Conservation (phyloP, 2,888 invertebrate species). For the Pseudanteris insignis region DNA sequence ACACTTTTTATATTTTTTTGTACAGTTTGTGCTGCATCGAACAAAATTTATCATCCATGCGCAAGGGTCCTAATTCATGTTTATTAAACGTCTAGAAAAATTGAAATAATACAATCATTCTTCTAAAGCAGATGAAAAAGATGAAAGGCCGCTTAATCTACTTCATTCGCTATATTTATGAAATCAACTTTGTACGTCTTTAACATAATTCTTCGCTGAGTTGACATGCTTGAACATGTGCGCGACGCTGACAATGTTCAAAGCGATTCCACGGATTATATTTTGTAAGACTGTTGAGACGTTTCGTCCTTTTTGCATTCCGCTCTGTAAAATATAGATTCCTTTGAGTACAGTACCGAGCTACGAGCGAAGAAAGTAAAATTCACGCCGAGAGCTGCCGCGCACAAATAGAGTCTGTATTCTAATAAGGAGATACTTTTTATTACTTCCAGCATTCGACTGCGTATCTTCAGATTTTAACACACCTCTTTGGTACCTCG, state of each 20-base stretch:
- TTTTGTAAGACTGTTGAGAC: slow-evolving; percentile 28
- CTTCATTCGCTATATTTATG: slow-evolving; percentile 9
- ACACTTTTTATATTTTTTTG: too few species aligned
- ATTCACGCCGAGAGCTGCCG: slow-evolving; percentile 12
- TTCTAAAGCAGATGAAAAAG: neutral
- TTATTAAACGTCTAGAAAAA: neutral
- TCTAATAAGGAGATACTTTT: too few species aligned
- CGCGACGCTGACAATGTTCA: slow-evolving; percentile 20
- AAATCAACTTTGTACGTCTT: slow-evolving; percentile 19
- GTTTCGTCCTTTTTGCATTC: slow-evolving; percentile 26
- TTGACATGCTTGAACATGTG: slow-evolving; percentile 21
- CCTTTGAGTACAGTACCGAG: slow-evolving; percentile 22
- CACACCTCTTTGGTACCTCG: slow-evolving; percentile 12
- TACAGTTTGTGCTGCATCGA: too few species aligned
- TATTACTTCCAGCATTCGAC: too few species aligned
- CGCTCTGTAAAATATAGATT: slow-evolving; percentile 28
- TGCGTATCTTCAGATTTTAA: slow-evolving; percentile 8
- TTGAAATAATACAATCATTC: neutral
- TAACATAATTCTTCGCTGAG: slow-evolving; percentile 24
- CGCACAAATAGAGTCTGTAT: slow-evolving; percentile 16
- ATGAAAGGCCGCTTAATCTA: neutral
- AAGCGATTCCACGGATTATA: slow-evolving; percentile 21
- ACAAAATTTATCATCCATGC: too few species aligned
- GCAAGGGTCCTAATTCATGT: too few species aligned
- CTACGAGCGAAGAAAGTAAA: slow-evolving; percentile 10